Evolutionary conservation across 2,113 vertebrate species (phyloP), one percentile per base, ranked within the genome.

Genomic region (Anas platyrhynchos): DNA sequence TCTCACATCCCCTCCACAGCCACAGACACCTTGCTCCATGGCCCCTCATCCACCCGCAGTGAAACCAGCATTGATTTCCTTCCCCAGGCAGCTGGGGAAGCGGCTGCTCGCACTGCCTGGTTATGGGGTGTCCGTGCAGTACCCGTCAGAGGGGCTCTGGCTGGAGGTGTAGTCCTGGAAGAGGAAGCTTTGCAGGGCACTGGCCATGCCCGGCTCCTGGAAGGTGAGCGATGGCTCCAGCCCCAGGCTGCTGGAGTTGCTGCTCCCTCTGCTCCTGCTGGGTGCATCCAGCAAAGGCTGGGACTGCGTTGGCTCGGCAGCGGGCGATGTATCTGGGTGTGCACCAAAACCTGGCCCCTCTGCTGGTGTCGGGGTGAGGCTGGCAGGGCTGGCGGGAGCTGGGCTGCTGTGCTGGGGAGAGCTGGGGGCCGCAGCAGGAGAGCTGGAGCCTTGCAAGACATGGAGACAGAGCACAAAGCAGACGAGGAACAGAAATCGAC

Each of bases 391-490:
- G 69, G 50, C 36, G 56, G 74, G 78, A 6, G 27, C 79, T 3
- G 4, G 5, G 1, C 61, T 80, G 32, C 23, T 31, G 7, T 2
- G 31, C 11, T 8, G 38, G 0, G 3, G 58, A 46, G 85, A 68
- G 71, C 62, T 0, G 5, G 61, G 7, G 27, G 41, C 38, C 50
- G 41, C 56, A 3, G 13, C 4, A 0, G 79, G 72, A 72, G 83
- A 80, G 48, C 54, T 62, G 61, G 86, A 87, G 91, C 44, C 94
- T 97, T 92, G 73, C 75, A 76, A 89, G 93, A 69, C 36, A 87
- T 11, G 15, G 89, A 95, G 46, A 89, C 56, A 89, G 76, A 88
- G 79, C 56, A 87, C 62, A 52, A 29, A 65, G 72, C n/a, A 92
- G 59, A 29, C 43, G 61, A 88, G 76, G 8, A 82, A 32, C 29